phyloP scores from a whole-genome alignment of 2,888 invertebrate species.

The Elegia similella region DNA sequence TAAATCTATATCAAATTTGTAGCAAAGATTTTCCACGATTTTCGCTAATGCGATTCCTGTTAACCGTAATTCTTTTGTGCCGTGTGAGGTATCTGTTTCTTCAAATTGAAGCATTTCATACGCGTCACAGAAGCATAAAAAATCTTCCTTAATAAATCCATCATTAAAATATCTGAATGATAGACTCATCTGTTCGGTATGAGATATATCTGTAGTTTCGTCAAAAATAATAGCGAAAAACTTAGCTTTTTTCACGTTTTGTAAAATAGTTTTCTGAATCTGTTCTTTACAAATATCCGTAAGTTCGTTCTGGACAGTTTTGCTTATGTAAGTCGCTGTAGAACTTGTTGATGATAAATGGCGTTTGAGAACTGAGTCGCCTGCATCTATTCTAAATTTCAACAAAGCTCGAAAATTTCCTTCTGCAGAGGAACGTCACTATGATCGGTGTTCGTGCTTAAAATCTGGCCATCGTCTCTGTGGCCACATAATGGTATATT shows the following conservation, averaged over 20 bases:
- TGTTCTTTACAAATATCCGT: conserved; percentile 23
- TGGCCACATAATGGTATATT: conserved; percentile 25
- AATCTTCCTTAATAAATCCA: conserved; percentile 23
- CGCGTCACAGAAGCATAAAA: conserved; percentile 20
- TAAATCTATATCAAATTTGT: conserved; percentile 31
- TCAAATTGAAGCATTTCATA: conserved; percentile 18
- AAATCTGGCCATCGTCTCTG: conserved; percentile 23
- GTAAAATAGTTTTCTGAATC: conserved; percentile 24
- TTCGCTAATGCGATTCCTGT: conserved; percentile 30
- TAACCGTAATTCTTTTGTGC: conserved; percentile 25
- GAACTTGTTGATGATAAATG: conserved; percentile 23
- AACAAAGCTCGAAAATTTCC: conserved; percentile 26
- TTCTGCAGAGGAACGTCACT: conserved; percentile 21
- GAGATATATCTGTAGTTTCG: conserved; percentile 35
- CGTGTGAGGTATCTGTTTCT: conserved; percentile 17
- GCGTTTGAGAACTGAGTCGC: conserved; percentile 20
- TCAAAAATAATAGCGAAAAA: conserved; percentile 34
- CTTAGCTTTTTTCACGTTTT: conserved; percentile 23
- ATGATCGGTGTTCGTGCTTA: conserved; percentile 19
- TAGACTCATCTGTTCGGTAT: conserved; percentile 29
- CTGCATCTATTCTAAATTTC: conserved; percentile 23
- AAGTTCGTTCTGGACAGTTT: conserved; percentile 22
- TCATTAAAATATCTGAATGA: conserved; percentile 32
- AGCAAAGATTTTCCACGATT: conserved; percentile 29
- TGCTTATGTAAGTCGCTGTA: conserved; percentile 25